Evolutionary conservation across 1,140 invertebrate genomes (phyloP), one percentile per base, ranked within the genome.

Genomic region (Hylaeus anthracinus): DNA sequence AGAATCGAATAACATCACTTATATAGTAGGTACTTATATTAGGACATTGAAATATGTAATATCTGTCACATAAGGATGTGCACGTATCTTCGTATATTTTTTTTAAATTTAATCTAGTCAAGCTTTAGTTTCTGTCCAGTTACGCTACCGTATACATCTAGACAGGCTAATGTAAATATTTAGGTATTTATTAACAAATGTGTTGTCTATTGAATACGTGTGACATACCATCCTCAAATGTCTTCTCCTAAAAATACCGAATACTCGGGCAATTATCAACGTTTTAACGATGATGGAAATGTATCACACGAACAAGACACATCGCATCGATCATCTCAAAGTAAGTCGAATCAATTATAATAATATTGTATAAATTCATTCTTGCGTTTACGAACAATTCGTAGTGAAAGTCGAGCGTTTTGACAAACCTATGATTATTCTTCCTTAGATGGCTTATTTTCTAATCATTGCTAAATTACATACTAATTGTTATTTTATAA

Each of bases 221-320:
- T 82, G 75, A 51, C 72, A 72, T 26, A 48, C 37, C 26, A 60
- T 58, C 74, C 37, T 71, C 82, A 86, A 83, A 90, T 90, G 89
- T 89, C 73, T 88, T 89, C 88, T 43, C 81, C 82, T 53, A 83
- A 72, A 53, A 48, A 70, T 14, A 58, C n/a, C 9, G 86, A 88
- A 6, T 84, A 84, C 69, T 65, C 72, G 12, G 80, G 83, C 67
- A 88, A 88, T 86, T 92, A 92, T 82, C 91, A 92, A 77, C 89
- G 88, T 48, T 90, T 92, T 69, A 83, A 89, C 10, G 84, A 92
- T 80, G 89, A 90, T 69, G 74, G 80, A 9, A 88, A 81, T 72
- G 53, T 55, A 58, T 72, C 82, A 26, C 86, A 88, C 60, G 88
- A 89, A 43, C 86, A 86, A 65, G 77, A 86, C 9, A 82, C 79